Percentiles rank a stretch among this genome's conserved stretches.
These are phyloP conservation scores for Octodon degus DNA, from an alignment of 2,113 vertebrate genomes.

Conservation along the genomic window DNA sequence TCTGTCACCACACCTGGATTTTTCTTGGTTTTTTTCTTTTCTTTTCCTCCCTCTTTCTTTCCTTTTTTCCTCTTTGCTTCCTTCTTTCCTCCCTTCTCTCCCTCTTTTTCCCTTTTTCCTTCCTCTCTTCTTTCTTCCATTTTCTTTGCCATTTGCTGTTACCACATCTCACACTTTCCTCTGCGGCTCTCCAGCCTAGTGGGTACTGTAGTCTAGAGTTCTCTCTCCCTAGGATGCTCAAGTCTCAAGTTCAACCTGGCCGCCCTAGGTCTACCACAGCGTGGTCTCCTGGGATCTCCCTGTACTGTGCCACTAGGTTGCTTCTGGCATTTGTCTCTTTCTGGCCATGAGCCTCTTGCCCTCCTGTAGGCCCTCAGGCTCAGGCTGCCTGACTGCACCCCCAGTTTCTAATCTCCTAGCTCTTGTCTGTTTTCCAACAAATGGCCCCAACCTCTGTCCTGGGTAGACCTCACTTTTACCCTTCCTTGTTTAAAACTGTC, in stretches of 20 bases:
- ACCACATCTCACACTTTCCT: background rate
- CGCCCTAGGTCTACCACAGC: background rate
- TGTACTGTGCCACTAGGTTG: background rate
- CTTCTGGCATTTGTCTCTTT: background rate
- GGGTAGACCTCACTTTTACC: background rate
- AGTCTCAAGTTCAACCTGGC: background rate
- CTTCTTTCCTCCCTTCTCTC: background rate
- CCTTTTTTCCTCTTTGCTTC: background rate
- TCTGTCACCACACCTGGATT: background rate
- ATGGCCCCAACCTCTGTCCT: background rate
- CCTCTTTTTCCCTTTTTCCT: background rate
- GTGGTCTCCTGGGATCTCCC: background rate
- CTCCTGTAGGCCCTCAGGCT: background rate
- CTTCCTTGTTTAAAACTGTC: background rate
- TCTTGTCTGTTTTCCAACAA: background rate
- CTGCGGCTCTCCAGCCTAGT: background rate
- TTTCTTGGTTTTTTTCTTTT: background rate
- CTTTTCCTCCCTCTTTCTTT: background rate
- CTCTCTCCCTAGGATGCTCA: background rate
- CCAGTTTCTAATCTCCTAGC: background rate
- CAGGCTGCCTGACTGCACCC: background rate
- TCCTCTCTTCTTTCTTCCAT: background rate
- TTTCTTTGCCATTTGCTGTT: background rate
- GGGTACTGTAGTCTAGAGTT: background rate
- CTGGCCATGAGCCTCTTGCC: background rate